Conservation (phyloP, 2,113 vertebrate genomes). For the Eclectus roratus region DNA sequence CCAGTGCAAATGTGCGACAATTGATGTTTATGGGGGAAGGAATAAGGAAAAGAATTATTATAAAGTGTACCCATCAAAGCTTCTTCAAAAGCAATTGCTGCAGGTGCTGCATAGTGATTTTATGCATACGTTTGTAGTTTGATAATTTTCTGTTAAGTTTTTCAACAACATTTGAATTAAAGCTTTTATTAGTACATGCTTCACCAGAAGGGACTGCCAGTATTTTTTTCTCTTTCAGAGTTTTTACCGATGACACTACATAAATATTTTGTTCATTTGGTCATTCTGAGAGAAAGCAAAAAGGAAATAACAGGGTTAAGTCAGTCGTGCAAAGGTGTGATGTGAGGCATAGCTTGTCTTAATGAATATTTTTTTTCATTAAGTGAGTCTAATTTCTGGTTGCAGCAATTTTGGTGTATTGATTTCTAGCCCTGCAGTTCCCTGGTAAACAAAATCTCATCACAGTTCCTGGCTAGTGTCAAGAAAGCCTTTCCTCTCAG, state of each 20-base stretch:
- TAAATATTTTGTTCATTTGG: not conserved
- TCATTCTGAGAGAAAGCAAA: not conserved
- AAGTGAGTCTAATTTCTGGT: constrained; percentile 7
- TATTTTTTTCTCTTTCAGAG: not conserved
- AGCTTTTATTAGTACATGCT: not conserved
- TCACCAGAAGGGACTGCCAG: not conserved
- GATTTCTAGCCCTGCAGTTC: not conserved
- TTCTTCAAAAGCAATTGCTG: not conserved
- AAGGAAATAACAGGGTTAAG: not conserved
- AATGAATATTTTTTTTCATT: not conserved
- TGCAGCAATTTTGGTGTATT: not conserved
- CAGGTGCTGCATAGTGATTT: not conserved
- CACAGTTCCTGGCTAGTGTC: not conserved
- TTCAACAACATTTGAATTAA: not conserved
- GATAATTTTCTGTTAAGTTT: not conserved
- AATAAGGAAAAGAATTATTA: not conserved
- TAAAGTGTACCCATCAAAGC: not conserved
- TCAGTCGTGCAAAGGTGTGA: not conserved
- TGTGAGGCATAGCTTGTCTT: not conserved
- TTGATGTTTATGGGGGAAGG: not conserved
- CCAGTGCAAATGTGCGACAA: not conserved
- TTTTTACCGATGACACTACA: not conserved
- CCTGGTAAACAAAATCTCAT: constrained; percentile 25
- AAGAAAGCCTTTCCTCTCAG: not conserved
- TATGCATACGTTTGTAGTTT: not conserved